These are phyloP conservation scores for Petrolisthes cinctipes DNA, from an alignment of 2,888 invertebrate genomes.

Conservation along the genomic window DNA sequence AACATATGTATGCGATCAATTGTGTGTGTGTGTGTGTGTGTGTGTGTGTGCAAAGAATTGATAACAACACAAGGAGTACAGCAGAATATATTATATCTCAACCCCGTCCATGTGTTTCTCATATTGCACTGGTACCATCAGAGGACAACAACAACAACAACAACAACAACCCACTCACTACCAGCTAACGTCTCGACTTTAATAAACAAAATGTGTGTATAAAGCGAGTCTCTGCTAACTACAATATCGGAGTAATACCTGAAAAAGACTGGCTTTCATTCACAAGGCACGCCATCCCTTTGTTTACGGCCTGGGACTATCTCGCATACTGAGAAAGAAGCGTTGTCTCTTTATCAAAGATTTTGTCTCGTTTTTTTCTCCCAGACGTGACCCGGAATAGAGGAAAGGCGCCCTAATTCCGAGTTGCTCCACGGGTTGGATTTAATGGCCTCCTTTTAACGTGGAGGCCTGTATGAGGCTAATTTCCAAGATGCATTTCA, in stretches of 20 bases:
- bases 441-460: slow-evolving; percentile 26
- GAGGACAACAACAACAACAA: not conserved
- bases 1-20: too few relatives aligned
- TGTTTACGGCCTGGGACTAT: slow-evolving; percentile 45
- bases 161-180: not conserved
- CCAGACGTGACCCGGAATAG: slow-evolving; percentile 5
- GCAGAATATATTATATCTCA: too few relatives aligned
- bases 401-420: slow-evolving; percentile 28
- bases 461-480: slow-evolving; percentile 49
- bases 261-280: slow-evolving; percentile 58
- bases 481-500: slow-evolving; percentile 60
- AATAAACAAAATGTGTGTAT: slow-evolving; percentile 17
- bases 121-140: not conserved
- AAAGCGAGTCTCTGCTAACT: slow-evolving; percentile 39
- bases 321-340: slow-evolving; percentile 57
- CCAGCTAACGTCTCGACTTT: not conserved
- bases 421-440: slow-evolving; percentile 25
- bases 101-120: too few relatives aligned
- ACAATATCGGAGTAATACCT: slow-evolving; percentile 50
- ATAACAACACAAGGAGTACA: too few relatives aligned
- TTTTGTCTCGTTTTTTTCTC: slow-evolving; percentile 37
- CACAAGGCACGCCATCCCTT: slow-evolving; percentile 35
- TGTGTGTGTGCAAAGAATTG: too few relatives aligned
- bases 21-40: too few relatives aligned
- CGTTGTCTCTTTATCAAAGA: slow-evolving; percentile 56